phyloP scores from a whole-genome alignment of 2,797 vertebrate genomes.

The Anolis apletophallus region DNA sequence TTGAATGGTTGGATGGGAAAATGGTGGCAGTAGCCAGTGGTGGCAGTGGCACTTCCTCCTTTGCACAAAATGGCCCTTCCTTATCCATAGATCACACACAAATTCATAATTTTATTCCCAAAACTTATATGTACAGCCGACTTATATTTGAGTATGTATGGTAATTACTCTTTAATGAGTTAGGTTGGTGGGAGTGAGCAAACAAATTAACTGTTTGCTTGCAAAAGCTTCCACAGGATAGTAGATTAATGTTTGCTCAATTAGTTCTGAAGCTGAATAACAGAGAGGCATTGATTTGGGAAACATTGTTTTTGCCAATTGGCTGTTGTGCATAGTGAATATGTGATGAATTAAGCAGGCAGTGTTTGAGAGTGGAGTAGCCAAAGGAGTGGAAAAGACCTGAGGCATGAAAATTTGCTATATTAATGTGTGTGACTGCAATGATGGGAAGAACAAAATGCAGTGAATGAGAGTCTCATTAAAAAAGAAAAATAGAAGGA shows the following conservation, averaged over 20 bases:
- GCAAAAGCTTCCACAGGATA: not conserved
- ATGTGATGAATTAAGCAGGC: constrained; percentile 11
- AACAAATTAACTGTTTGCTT: not conserved
- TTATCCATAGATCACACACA: no score
- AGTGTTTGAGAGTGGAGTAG: not conserved
- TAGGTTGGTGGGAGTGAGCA: not conserved
- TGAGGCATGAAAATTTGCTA: not conserved
- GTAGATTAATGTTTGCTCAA: not conserved
- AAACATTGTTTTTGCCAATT: constrained; percentile 23
- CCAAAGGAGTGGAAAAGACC: not conserved
- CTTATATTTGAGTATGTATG: no score
- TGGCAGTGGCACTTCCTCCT: no score
- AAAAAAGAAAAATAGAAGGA: not conserved
- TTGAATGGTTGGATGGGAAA: no score
- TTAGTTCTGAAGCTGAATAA: not conserved
- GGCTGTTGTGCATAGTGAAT: constrained; percentile 10
- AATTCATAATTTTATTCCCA: no score
- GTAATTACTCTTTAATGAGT: not conserved
- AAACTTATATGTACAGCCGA: no score
- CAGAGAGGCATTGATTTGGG: not conserved
- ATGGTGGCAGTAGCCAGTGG: no score
- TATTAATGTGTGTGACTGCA: not conserved
- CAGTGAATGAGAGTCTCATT: not conserved
- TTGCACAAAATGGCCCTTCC: no score
- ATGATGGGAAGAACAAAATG: not conserved